Evolutionary conservation across 2,888 invertebrate genomes (phyloP).

Genomic region (Apoderus coryli): DNA sequence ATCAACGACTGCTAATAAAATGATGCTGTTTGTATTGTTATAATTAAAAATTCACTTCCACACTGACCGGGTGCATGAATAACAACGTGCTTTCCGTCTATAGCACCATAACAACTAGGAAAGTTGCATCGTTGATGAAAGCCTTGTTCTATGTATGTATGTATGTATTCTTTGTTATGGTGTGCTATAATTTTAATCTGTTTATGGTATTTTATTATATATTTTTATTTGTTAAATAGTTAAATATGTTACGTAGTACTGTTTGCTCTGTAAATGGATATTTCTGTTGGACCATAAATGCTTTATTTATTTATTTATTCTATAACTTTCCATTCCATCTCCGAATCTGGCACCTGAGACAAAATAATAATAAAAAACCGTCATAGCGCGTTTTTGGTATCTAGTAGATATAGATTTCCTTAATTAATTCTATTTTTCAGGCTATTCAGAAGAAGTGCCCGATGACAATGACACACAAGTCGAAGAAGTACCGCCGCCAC

Average conservation of each 20-base stretch:
- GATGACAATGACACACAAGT: slow-evolving; percentile 4
- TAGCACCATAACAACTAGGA: slow-evolving; percentile 3
- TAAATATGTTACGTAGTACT: too few species aligned
- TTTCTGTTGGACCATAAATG: too few species aligned
- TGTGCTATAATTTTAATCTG: too few species aligned
- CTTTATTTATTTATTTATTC: too few species aligned
- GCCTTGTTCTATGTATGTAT: too few species aligned
- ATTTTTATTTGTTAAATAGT: too few species aligned
- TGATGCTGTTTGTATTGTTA: slow-evolving; percentile 4
- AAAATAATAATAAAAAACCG: slow-evolving; percentile 1
- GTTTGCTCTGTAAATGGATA: too few species aligned
- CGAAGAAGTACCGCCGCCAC: slow-evolving; percentile 3
- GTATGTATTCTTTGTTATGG: too few species aligned
- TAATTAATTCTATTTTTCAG: slow-evolving; percentile 6
- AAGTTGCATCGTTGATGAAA: slow-evolving; percentile 7
- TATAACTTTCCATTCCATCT: slow-evolving; percentile 6
- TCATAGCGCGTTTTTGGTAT: background rate
- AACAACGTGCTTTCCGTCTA: slow-evolving; percentile 6
- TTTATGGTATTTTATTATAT: too few species aligned
- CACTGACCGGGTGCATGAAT: slow-evolving; percentile 5
- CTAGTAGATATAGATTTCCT: slow-evolving; percentile 1
- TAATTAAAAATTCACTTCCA: slow-evolving; percentile 7
- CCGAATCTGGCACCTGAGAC: slow-evolving; percentile 4
- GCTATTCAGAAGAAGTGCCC: slow-evolving; percentile 1
- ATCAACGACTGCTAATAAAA: slow-evolving; percentile 7